Conservation (phyloP, 2,888 invertebrate genomes). For the Erebia palarica region DNA sequence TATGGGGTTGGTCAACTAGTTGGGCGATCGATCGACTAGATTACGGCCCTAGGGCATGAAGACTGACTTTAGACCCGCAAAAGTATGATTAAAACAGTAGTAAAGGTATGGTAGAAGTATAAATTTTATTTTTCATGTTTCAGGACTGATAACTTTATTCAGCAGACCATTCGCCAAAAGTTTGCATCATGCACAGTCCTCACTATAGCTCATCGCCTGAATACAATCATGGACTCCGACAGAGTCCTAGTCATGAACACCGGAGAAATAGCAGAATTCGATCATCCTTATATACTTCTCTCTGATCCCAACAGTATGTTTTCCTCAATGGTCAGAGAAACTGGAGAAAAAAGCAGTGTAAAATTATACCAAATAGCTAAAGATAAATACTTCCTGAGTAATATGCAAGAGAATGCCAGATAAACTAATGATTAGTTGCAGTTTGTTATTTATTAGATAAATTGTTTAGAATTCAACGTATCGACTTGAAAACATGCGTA, state of each 20-base stretch:
- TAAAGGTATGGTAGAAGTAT: too few species aligned
- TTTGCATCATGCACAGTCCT: slow-evolving; percentile 92
- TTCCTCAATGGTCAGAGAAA: slow-evolving; percentile 82
- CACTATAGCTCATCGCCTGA: slow-evolving; percentile 95
- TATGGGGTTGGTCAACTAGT: too few species aligned
- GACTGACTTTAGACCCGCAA: too few species aligned
- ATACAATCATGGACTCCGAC: slow-evolving; percentile 95
- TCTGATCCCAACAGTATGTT: slow-evolving; percentile 79
- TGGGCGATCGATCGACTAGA: too few species aligned
- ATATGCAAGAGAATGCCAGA: slow-evolving; percentile 61
- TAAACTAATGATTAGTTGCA: slow-evolving; percentile 40
- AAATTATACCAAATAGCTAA: slow-evolving; percentile 75
- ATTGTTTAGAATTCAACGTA: neutral
- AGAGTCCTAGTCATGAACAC: slow-evolving; percentile 87
- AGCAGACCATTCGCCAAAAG: slow-evolving; percentile 89
- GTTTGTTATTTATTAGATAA: neutral
- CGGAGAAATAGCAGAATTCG: slow-evolving; percentile 84
- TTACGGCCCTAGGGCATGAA: too few species aligned
- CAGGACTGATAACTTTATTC: slow-evolving; percentile 91
- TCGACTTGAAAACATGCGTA: neutral
- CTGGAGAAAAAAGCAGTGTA: slow-evolving; percentile 80
- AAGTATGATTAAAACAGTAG: too few species aligned
- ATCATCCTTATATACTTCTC: slow-evolving; percentile 83
- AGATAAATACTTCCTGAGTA: slow-evolving; percentile 65
- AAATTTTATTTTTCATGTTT: slow-evolving; percentile 27